Conservation (phyloP, 2,888 invertebrate genomes). For the Caenorhabditis doughertyi region DNA sequence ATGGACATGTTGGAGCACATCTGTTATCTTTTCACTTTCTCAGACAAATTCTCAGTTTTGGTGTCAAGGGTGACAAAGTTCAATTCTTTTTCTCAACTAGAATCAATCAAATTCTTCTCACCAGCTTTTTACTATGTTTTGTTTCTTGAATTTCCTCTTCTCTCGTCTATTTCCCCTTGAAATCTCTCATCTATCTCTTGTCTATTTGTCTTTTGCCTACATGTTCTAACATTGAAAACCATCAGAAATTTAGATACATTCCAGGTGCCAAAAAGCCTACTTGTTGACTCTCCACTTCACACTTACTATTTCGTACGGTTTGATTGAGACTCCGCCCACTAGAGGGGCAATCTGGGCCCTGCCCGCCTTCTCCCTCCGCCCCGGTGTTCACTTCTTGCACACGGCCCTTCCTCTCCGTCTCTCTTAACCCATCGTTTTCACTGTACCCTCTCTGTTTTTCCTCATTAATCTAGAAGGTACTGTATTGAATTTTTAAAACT, state of each 20-base stretch:
- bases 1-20: conserved; percentile 30
- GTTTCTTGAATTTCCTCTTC: background rate
- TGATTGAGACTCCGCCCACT: conserved; percentile 39
- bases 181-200: conserved; percentile 4
- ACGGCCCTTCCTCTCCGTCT: conserved; percentile 38
- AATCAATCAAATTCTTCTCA: conserved; percentile 3
- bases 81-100: background rate
- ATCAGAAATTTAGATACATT: conserved; percentile 6
- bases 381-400: conserved; percentile 51
- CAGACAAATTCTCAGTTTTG: background rate
- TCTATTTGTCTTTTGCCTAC: background rate
- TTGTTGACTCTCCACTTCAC: conserved; percentile 1
- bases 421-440: conserved; percentile 4
- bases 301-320: conserved; percentile 38
- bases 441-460: conserved; percentile 13
- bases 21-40: conserved; percentile 19
- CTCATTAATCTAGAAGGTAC: conserved; percentile 21
- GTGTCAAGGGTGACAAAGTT: background rate
- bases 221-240: background rate
- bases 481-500: background rate
- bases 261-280: conserved; percentile 8
- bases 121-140: background rate
- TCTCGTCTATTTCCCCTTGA: conserved; percentile 4
- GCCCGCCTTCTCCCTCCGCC: conserved; percentile 33
- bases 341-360: conserved; percentile 52